Evolutionary conservation across 2,888 invertebrate genomes (phyloP).

Genomic region (Hirtodrosophila alboralis): DNA sequence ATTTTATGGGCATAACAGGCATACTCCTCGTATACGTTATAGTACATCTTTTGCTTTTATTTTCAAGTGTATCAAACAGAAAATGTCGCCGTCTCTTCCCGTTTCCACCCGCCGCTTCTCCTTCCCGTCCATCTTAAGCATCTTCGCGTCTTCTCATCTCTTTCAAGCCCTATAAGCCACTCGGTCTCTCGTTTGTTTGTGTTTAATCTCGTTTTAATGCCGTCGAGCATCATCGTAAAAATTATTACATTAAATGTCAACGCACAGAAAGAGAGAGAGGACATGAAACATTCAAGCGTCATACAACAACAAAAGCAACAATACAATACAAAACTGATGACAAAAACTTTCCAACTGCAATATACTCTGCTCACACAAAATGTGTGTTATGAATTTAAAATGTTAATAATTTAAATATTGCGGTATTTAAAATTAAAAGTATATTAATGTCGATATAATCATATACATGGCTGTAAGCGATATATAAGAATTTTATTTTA

Average conservation of each 20-base stretch:
- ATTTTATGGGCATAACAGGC: conserved; percentile 64
- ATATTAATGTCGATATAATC: no score
- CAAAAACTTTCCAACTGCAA: no score
- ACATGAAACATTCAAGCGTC: conserved; percentile 37
- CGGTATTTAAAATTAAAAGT: no score
- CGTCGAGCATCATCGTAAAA: conserved; percentile 78
- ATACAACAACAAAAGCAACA: conserved; percentile 23
- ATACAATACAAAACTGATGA: conserved; percentile 5
- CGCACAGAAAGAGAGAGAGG: conserved; percentile 55
- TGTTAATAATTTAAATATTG: no score
- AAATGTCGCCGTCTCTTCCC: conserved; percentile 25
- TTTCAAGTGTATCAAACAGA: conserved; percentile 68
- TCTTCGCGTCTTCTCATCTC: no score
- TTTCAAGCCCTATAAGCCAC: no score
- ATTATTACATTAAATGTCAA: conserved; percentile 78
- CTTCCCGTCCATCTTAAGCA: no score
- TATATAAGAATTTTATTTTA: no score
- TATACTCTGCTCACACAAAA: no score
- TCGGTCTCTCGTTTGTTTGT: conserved; percentile 68
- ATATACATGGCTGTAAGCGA: no score
- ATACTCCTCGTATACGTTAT: no score
- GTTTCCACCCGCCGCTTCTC: not conserved
- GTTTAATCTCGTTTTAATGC: conserved; percentile 78
- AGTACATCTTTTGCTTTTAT: conserved; percentile 48
- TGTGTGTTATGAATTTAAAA: no score